A percentile compares a stretch with the other conserved stretches of the same genome.
Conservation (phyloP, 2,797 vertebrate species). For the Acanthurus tractus region DNA sequence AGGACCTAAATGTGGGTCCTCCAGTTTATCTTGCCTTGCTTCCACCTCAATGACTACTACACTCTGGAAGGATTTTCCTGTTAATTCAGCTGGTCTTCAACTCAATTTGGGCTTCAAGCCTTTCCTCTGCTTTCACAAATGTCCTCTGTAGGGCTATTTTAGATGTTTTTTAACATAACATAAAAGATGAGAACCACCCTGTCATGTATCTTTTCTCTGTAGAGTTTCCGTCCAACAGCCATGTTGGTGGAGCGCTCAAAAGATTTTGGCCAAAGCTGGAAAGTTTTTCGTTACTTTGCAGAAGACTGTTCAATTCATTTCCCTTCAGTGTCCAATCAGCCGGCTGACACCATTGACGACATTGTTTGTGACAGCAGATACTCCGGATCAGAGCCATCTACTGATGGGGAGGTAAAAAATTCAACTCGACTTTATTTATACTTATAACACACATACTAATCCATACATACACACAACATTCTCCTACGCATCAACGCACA, state of each 20-base stretch:
- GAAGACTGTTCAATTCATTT: slow-evolving; percentile 89
- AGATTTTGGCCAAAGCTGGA: slow-evolving; percentile 91
- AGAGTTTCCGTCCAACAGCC: slow-evolving; percentile 92
- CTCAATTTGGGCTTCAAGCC: too few relatives aligned
- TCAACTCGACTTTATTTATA: background rate
- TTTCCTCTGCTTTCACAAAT: too few relatives aligned
- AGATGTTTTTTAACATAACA: too few relatives aligned
- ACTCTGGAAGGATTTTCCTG: too few relatives aligned
- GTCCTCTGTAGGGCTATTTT: too few relatives aligned
- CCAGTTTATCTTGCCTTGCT: too few relatives aligned
- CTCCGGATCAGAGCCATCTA: slow-evolving; percentile 90
- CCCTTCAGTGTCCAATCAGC: slow-evolving; percentile 82
- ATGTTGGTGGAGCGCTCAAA: slow-evolving; percentile 92
- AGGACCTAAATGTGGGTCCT: too few relatives aligned
- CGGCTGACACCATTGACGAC: slow-evolving; percentile 83
- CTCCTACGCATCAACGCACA: too few relatives aligned
- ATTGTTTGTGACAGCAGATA: slow-evolving; percentile 92
- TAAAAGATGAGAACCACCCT: background rate
- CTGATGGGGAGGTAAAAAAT: slow-evolving; percentile 93
- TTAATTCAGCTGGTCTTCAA: too few relatives aligned
- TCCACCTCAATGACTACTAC: too few relatives aligned
- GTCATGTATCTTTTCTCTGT: slow-evolving; percentile 25
- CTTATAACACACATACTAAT: background rate
- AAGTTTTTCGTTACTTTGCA: slow-evolving; percentile 90
- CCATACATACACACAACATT: background rate